A percentile compares a stretch with the other conserved stretches of the same genome.
These are phyloP conservation scores for Xiphophorus maculatus DNA, from an alignment of 2,113 vertebrate genomes.

Conservation along the genomic window DNA sequence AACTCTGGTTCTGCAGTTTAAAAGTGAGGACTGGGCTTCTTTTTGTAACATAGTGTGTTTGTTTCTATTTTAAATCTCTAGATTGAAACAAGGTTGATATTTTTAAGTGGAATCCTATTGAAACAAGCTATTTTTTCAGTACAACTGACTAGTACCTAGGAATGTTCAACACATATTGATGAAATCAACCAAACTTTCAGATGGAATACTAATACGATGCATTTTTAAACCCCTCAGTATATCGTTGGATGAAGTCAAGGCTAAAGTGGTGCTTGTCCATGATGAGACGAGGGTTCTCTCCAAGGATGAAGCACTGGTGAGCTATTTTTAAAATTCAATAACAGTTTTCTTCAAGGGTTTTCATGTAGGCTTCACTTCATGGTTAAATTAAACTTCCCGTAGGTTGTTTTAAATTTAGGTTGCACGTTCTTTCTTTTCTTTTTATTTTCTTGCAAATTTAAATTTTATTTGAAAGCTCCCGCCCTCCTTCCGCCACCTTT, in stretches of 20 bases:
- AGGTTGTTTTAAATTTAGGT: not conserved
- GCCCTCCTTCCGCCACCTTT: no score
- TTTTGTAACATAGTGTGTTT: no score
- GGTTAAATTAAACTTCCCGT: not conserved
- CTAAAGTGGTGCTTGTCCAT: constrained; percentile 50
- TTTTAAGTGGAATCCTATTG: not conserved
- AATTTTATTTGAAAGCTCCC: not conserved
- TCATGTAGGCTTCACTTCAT: not conserved
- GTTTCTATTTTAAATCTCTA: not conserved
- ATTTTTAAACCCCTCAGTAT: constrained; percentile 36
- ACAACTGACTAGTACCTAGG: not conserved
- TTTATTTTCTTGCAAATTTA: no score
- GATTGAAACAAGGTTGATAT: not conserved
- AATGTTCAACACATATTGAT: not conserved
- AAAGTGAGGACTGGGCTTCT: not conserved
- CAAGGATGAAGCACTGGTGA: constrained; percentile 69
- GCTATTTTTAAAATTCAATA: constrained; percentile 29
- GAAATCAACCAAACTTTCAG: not conserved
- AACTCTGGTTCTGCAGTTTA: not conserved
- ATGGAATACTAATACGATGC: constrained; percentile 10
- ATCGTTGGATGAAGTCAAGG: constrained; percentile 71
- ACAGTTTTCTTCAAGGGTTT: not conserved
- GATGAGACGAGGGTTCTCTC: constrained; percentile 56
- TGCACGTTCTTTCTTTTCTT: not conserved
- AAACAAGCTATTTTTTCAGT: not conserved